These are phyloP conservation scores for Hippolais icterina DNA, from an alignment of 2,113 vertebrate genomes.

Conservation along the genomic window DNA sequence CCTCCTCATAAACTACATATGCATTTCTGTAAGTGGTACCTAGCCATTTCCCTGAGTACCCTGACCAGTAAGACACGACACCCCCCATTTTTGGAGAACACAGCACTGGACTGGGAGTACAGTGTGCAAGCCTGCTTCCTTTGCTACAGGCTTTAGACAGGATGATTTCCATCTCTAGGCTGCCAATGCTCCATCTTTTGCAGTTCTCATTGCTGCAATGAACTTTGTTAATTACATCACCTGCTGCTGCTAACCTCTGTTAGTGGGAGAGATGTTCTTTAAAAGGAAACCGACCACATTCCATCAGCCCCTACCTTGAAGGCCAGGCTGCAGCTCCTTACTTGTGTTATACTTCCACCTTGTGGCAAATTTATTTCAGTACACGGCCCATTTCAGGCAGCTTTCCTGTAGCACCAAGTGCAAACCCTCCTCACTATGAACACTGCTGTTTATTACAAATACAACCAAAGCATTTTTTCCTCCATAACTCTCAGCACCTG, in stretches of 20 bases:
- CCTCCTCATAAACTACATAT: neutral
- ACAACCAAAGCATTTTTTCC: neutral
- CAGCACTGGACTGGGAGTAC: neutral
- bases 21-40: neutral
- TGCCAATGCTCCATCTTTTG: neutral
- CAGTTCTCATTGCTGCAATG: neutral
- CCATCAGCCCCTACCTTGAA: neutral
- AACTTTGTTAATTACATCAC: too few relatives aligned
- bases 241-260: neutral
- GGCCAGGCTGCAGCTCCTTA: neutral
- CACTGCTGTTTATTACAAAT: fast-evolving
- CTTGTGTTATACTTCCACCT: slow-evolving; percentile 1
- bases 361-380: neutral
- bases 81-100: neutral
- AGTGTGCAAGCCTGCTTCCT: neutral
- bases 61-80: neutral
- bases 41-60: neutral
- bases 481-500: neutral
- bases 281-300: fast-evolving
- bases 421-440: neutral
- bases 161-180: neutral
- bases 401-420: fast-evolving
- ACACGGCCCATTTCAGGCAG: fast-evolving
- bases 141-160: neutral
- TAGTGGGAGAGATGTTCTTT: neutral